Conservation (phyloP, 2,888 invertebrate species). For the Himalopsyche japonica region DNA sequence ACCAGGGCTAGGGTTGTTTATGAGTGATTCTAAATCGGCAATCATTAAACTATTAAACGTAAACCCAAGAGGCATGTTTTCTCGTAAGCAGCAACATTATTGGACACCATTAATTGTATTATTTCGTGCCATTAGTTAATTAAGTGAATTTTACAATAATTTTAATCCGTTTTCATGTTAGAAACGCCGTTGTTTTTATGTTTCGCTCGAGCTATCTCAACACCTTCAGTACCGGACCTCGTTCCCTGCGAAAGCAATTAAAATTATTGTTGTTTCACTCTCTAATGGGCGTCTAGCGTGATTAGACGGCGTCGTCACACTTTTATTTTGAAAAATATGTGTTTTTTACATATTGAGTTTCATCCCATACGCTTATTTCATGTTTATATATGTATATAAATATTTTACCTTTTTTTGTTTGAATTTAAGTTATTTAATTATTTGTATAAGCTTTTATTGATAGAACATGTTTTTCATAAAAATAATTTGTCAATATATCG, state of each 20-base stretch:
- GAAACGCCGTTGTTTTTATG: background rate
- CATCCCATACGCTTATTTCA: background rate
- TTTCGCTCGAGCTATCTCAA: background rate
- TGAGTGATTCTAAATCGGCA: background rate
- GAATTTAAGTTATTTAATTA: no score
- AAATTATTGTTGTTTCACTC: background rate
- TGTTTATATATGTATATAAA: background rate
- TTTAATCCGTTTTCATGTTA: conserved; percentile 1
- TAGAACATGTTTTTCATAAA: no score
- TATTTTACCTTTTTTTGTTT: no score
- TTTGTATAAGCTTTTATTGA: no score
- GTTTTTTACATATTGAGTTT: background rate
- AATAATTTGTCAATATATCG: no score
- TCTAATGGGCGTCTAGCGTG: background rate
- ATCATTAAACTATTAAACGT: background rate
- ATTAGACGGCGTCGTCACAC: background rate
- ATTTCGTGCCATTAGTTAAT: conserved; percentile 1
- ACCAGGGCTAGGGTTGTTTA: background rate
- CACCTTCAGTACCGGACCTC: background rate
- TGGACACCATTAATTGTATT: conserved; percentile 1
- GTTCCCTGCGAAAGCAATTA: background rate
- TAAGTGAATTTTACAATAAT: conserved; percentile 1
- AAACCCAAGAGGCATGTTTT: background rate
- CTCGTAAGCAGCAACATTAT: background rate
- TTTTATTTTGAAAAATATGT: background rate